A percentile compares a stretch with the other conserved stretches of the same genome.
Evolutionary conservation across 2,797 vertebrate genomes (phyloP).

Genomic region (Tinamus major): DNA sequence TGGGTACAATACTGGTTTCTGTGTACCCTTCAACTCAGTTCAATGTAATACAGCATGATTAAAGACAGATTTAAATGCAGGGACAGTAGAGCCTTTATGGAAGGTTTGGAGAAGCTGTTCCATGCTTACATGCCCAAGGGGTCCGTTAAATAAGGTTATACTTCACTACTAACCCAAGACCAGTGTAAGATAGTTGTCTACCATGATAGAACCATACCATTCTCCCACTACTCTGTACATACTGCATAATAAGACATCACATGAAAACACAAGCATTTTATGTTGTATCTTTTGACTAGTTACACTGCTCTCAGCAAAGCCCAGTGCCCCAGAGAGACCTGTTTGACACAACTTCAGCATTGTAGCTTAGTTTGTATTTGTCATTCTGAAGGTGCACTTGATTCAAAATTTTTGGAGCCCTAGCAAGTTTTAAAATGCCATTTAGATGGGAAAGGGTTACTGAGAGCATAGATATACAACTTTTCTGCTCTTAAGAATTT

Average conservation of each 20-base stretch:
- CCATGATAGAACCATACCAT: neutral
- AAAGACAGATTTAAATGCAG: neutral
- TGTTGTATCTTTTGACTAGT: neutral
- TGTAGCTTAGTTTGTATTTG: neutral
- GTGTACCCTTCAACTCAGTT: neutral
- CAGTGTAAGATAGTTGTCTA: neutral
- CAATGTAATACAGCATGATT: neutral
- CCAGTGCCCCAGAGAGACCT: neutral
- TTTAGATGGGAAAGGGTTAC: slow-evolving; percentile 31
- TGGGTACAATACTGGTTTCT: neutral
- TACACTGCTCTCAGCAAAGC: neutral
- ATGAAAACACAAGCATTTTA: neutral
- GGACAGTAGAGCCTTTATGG: neutral
- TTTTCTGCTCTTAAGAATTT: slow-evolving; percentile 63
- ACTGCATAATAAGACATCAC: neutral
- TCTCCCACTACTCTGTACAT: neutral
- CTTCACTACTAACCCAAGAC: neutral
- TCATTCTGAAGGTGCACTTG: neutral
- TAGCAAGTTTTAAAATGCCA: slow-evolving; percentile 7
- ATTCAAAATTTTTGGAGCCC: neutral
- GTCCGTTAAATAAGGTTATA: neutral
- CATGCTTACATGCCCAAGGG: neutral
- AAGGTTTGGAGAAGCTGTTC: neutral
- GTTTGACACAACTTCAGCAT: neutral
- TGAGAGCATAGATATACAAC: neutral